A percentile compares a stretch with the other conserved stretches of the same genome.
phyloP scores from a whole-genome alignment of 2,113 vertebrate genomes.

The Callipepla squamata region DNA sequence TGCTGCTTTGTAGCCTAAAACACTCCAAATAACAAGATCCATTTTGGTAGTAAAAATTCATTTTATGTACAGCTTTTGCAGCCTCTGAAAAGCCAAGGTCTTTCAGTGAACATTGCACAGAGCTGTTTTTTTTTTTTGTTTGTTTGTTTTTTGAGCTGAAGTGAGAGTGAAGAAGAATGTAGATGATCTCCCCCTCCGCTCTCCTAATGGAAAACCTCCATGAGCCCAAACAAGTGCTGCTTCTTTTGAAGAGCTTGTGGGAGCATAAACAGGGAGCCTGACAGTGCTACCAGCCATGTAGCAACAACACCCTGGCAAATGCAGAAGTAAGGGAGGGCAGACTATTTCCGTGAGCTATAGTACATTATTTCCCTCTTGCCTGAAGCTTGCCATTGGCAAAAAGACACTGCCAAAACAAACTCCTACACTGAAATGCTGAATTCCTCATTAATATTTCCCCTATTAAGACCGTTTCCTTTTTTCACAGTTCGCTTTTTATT shows the following conservation, averaged over 20 bases:
- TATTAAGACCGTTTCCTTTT: neutral
- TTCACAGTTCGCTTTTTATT: neutral
- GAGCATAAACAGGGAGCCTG: neutral
- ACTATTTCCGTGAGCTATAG: neutral
- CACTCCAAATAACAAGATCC: constrained; percentile 33
- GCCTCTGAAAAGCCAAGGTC: constrained; percentile 36
- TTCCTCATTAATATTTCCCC: neutral
- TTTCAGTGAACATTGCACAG: neutral
- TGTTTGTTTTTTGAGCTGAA: constrained; percentile 1
- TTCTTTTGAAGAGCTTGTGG: neutral
- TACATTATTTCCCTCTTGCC: neutral
- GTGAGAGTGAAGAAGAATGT: neutral
- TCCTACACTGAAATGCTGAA: neutral
- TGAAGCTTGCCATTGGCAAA: constrained; percentile 31
- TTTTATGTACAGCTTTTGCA: constrained; percentile 14
- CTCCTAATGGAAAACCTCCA: constrained; percentile 3
- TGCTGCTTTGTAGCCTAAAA: constrained; percentile 11
- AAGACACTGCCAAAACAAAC: neutral
- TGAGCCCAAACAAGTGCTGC: neutral
- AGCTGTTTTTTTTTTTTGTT: neutral
- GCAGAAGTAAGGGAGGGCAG: neutral
- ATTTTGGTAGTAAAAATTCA: constrained; percentile 46
- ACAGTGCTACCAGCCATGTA: neutral
- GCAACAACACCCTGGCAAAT: neutral
- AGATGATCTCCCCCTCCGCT: fast-evolving